phyloP scores from a whole-genome alignment of 2,888 invertebrate species.

The Ptychoptera albimana region DNA sequence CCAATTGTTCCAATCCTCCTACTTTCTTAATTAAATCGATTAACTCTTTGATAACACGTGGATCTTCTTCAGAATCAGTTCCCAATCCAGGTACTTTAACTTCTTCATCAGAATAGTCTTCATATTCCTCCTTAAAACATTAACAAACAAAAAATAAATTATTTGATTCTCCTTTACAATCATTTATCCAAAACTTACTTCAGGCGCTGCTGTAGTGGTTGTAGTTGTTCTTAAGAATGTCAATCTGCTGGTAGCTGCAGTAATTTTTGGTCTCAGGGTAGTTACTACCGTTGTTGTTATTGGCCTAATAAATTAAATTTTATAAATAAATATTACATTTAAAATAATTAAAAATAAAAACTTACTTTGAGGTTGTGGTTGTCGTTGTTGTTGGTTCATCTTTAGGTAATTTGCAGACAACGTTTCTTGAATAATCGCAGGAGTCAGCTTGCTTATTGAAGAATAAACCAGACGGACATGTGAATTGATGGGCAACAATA shows the following conservation, averaged over 20 bases:
- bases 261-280: constrained; percentile 24
- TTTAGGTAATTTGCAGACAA: constrained; percentile 51
- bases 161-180: not conserved
- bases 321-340: not conserved
- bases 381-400: constrained; percentile 30
- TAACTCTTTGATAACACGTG: constrained; percentile 59
- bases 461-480: constrained; percentile 79
- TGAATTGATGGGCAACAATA: constrained; percentile 82
- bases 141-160: not conserved
- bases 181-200: not conserved
- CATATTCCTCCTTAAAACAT: constrained; percentile 3
- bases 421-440: constrained; percentile 82
- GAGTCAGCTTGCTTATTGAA: constrained; percentile 87
- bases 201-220: constrained; percentile 26
- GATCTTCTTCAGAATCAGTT: constrained; percentile 25
- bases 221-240: constrained; percentile 29
- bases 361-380: constrained; percentile 27
- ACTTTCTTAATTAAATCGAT: constrained; percentile 73
- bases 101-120: constrained; percentile 34
- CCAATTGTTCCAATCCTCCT: constrained; percentile 74
- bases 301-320: not conserved
- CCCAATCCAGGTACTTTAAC: constrained; percentile 18
- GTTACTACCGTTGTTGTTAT: constrained; percentile 29
- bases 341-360: not conserved
- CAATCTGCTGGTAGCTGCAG: constrained; percentile 29